Percentiles rank a stretch among this genome's conserved stretches.
Evolutionary conservation across 2,113 vertebrate species (phyloP).

Genomic region (Callospermophilus lateralis): DNA sequence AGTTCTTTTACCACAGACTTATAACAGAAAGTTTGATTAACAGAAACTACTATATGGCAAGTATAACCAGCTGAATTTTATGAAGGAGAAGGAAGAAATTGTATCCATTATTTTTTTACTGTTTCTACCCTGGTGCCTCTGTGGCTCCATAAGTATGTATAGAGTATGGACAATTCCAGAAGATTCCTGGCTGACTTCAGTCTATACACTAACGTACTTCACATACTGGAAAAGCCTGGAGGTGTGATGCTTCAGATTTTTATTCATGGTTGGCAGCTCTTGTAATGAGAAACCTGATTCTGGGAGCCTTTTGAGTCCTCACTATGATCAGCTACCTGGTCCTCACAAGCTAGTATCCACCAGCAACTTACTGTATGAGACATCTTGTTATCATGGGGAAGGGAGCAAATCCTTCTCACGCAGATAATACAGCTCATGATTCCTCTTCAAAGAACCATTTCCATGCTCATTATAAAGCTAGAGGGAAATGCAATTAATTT

Average conservation of each 20-base stretch:
- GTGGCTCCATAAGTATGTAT: neutral
- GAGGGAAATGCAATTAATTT: neutral
- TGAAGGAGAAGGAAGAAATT: neutral
- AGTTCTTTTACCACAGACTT: neutral
- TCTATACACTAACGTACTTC: neutral
- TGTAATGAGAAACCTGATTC: neutral
- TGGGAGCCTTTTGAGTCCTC: neutral
- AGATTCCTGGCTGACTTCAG: neutral
- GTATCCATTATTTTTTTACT: neutral
- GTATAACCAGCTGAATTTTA: neutral
- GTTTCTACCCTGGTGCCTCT: neutral
- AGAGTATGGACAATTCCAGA: neutral
- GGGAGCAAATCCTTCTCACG: neutral
- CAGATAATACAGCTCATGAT: neutral
- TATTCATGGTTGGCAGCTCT: neutral
- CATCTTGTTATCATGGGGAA: neutral
- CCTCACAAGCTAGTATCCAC: neutral
- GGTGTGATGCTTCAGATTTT: neutral
- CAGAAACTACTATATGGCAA: neutral
- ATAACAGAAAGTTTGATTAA: constrained; percentile 4
- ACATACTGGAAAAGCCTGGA: neutral
- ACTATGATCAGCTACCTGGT: neutral
- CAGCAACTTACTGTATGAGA: neutral
- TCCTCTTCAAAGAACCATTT: neutral
- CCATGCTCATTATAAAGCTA: neutral